phyloP scores from a whole-genome alignment of 2,888 invertebrate species.

The Ophioninae sp. region DNA sequence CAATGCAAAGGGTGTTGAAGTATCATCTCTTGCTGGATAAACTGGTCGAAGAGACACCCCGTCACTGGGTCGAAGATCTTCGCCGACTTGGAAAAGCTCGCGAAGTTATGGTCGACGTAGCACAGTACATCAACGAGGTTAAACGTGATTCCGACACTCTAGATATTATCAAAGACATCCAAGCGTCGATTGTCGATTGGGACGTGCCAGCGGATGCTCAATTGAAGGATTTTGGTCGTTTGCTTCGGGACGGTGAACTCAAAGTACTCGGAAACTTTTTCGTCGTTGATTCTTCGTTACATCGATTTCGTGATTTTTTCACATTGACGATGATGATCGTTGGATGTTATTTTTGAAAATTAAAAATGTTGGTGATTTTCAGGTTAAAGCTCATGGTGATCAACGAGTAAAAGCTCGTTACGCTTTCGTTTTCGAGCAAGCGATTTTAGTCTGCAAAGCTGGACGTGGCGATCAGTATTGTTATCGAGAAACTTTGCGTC shows the following conservation, averaged over 20 bases:
- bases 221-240: conserved; percentile 93
- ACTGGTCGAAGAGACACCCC: conserved; percentile 92
- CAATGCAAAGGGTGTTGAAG: conserved; percentile 98
- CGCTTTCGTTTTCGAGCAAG: conserved; percentile 98
- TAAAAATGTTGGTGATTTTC: not conserved
- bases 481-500: conserved; percentile 91
- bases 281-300: not conserved
- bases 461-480: conserved; percentile 94
- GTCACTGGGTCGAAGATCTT: conserved; percentile 93
- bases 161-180: conserved; percentile 93
- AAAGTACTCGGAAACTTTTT: conserved; percentile 81
- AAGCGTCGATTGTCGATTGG: conserved; percentile 92
- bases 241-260: conserved; percentile 96
- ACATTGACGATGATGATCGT: not conserved
- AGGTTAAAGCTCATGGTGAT: conserved; percentile 92
- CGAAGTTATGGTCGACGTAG: conserved; percentile 98
- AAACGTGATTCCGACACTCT: conserved; percentile 97
- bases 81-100: conserved; percentile 92
- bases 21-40: conserved; percentile 97
- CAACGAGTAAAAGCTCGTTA: conserved; percentile 93
- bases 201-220: conserved; percentile 90
- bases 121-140: conserved; percentile 98
- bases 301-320: not conserved
- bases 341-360: not conserved
- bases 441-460: conserved; percentile 95